phyloP scores from a whole-genome alignment of 2,888 invertebrate genomes.

The Trypoxylon attenuatum region DNA sequence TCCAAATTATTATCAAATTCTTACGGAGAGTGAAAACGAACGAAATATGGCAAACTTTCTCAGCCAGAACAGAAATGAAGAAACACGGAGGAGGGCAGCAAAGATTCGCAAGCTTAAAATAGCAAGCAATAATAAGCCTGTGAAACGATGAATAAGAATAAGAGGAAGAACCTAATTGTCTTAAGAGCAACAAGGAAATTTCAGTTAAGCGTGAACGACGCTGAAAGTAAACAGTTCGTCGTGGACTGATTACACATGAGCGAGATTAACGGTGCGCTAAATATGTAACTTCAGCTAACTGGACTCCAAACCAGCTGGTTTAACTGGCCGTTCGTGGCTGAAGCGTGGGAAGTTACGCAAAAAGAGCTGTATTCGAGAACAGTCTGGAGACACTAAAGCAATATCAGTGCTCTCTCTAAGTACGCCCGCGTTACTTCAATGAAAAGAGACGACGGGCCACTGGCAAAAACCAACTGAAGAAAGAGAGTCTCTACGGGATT shows the following conservation, averaged over 20 bases:
- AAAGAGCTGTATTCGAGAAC: slow-evolving; percentile 39
- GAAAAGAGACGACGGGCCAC: slow-evolving; percentile 2
- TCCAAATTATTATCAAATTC: too few species aligned
- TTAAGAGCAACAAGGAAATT: too few species aligned
- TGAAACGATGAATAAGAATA: too few species aligned
- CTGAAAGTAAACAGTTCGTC: slow-evolving; percentile 34
- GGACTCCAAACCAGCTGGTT: slow-evolving; percentile 47
- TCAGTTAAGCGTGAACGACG: slow-evolving; percentile 29
- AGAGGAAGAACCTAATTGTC: too few species aligned
- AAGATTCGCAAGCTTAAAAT: too few species aligned
- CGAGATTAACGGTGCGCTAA: slow-evolving; percentile 56
- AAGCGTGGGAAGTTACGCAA: slow-evolving; percentile 63
- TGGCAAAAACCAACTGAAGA: neutral
- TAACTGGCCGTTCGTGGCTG: slow-evolving; percentile 24
- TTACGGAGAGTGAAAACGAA: too few species aligned
- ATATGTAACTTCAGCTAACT: slow-evolving; percentile 50
- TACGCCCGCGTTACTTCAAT: slow-evolving; percentile 6
- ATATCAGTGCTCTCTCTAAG: slow-evolving; percentile 33
- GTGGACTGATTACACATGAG: slow-evolving; percentile 27
- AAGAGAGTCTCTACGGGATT: slow-evolving; percentile 12
- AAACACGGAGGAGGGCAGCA: too few species aligned
- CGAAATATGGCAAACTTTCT: too few species aligned
- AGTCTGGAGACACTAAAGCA: slow-evolving; percentile 28
- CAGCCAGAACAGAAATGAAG: too few species aligned
- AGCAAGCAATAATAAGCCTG: too few species aligned